Evolutionary conservation across 2,888 invertebrate species (phyloP).

Genomic region (Acrocyrtus sp.): DNA sequence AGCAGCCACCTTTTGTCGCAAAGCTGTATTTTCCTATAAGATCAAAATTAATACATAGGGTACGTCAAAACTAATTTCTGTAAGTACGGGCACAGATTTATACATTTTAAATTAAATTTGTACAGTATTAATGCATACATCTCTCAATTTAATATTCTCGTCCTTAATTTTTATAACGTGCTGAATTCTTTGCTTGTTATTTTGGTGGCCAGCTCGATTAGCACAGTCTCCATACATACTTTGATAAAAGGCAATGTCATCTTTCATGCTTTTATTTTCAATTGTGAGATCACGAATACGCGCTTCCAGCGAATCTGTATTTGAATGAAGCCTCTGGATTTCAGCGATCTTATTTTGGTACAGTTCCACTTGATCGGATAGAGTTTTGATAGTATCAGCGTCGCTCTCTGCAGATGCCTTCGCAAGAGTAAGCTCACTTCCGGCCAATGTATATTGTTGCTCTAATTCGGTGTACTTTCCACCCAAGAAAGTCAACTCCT

Average conservation of each 20-base stretch:
- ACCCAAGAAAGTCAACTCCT: no score
- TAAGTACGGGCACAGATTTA: no score
- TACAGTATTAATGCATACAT: slow-evolving; percentile 27
- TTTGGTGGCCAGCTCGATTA: slow-evolving; percentile 44
- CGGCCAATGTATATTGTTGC: neutral
- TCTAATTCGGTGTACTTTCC: neutral
- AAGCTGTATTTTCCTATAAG: slow-evolving; percentile 1
- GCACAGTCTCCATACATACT: slow-evolving; percentile 33
- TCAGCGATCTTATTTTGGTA: neutral
- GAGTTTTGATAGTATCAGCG: neutral
- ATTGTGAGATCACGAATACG: neutral
- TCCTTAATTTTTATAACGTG: slow-evolving; percentile 53
- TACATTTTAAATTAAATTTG: no score
- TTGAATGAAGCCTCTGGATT: neutral
- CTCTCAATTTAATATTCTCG: slow-evolving; percentile 44
- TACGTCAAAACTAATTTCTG: neutral
- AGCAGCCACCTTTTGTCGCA: slow-evolving; percentile 9
- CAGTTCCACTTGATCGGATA: neutral
- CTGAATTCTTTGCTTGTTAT: slow-evolving; percentile 47
- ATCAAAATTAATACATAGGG: neutral
- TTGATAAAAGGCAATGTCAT: slow-evolving; percentile 2
- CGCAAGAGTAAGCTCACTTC: neutral
- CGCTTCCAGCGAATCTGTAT: neutral
- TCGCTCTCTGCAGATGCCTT: neutral
- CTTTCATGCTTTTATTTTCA: slow-evolving; percentile 1